Evolutionary conservation across 2,797 vertebrate genomes (phyloP).

Genomic region (Coregonus ussuriensis): DNA sequence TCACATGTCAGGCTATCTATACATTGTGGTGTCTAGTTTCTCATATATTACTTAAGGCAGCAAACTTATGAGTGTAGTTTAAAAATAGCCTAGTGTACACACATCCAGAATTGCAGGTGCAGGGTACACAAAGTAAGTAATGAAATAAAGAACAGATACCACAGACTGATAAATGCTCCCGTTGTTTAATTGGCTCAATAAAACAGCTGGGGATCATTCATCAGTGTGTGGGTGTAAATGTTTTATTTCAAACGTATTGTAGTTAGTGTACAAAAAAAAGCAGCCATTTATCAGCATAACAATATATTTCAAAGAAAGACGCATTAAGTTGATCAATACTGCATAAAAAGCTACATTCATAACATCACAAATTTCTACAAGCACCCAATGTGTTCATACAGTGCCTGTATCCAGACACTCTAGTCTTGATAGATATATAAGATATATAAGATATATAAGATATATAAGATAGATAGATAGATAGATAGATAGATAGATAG

Average conservation of each 20-base stretch:
- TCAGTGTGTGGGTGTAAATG: neutral
- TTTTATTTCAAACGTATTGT: neutral
- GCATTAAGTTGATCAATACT: neutral
- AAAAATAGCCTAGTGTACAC: too few species aligned
- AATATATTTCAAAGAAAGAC: neutral
- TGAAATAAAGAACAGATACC: neutral
- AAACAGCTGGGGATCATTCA: neutral
- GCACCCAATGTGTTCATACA: constrained; percentile 4
- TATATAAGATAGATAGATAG: too few species aligned
- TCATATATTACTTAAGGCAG: neutral
- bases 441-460: too few species aligned
- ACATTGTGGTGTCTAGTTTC: too few species aligned
- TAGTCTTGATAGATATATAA: too few species aligned
- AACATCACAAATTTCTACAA: neutral
- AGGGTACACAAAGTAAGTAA: neutral
- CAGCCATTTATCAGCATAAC: neutral
- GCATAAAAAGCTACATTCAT: neutral
- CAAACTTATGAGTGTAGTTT: neutral
- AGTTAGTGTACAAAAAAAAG: neutral
- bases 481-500: too few species aligned
- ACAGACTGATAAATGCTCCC: neutral
- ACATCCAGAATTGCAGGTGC: too few species aligned
- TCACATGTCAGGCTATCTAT: too few species aligned
- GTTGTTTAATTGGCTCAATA: neutral
- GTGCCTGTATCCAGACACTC: constrained; percentile 4